These are phyloP conservation scores for Leuctra nigra DNA, from an alignment of 2,888 invertebrate species.

Conservation along the genomic window DNA sequence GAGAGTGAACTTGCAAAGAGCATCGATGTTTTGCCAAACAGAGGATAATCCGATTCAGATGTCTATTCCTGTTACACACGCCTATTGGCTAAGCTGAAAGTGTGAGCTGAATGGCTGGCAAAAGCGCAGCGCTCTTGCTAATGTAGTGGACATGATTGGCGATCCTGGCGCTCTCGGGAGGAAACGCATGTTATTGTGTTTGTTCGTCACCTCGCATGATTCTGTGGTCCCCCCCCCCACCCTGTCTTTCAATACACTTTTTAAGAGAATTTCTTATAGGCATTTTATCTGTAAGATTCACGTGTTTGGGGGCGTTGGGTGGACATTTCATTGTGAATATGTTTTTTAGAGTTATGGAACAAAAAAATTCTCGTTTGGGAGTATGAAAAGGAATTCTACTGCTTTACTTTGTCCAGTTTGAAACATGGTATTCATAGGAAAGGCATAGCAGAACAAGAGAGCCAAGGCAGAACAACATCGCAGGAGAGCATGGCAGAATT, in stretches of 20 bases:
- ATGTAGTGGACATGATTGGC: conserved; percentile 12
- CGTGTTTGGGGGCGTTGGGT: not conserved
- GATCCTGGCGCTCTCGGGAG: not conserved
- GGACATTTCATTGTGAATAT: not conserved
- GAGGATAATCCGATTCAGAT: conserved; percentile 7
- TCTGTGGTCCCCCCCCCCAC: conserved; percentile 6
- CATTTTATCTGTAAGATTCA: not conserved
- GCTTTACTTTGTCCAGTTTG: too few species aligned
- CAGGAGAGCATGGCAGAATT: too few species aligned
- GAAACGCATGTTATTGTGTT: conserved; percentile 3
- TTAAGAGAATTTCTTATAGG: not conserved
- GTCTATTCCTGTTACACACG: conserved; percentile 8
- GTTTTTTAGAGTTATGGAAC: too few species aligned
- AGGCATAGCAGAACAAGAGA: too few species aligned
- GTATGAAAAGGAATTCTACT: too few species aligned
- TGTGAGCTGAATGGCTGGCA: not conserved
- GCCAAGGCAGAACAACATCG: too few species aligned
- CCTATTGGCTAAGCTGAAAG: not conserved
- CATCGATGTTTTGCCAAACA: conserved; percentile 11
- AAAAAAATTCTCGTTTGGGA: too few species aligned
- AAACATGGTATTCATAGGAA: too few species aligned
- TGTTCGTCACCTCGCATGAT: conserved; percentile 12
- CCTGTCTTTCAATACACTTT: not conserved
- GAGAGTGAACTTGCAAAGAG: conserved; percentile 7
- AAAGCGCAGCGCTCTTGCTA: conserved; percentile 10